Evolutionary conservation across 2,888 invertebrate species (phyloP), one percentile per base, ranked within the genome.

Genomic region (Priapulus caudatus): DNA sequence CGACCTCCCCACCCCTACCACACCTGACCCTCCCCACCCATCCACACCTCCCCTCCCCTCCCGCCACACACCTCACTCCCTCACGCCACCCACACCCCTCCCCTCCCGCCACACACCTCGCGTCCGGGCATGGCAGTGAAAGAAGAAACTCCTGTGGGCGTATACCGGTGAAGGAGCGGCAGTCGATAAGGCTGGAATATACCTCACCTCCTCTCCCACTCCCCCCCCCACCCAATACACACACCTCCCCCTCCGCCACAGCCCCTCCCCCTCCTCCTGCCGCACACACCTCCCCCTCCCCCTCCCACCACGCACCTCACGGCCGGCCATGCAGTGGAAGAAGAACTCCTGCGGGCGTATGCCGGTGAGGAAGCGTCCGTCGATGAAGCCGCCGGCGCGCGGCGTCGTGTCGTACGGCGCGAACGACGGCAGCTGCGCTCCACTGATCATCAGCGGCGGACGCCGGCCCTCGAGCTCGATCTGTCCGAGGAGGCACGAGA

Each of bases 51-150:
- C n/a, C 33, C n/a, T n/a, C n/a, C 33, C n/a, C 33, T n/a, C 33
- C 33, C 33, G 10, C 33, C n/a, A 10, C n/a, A 10, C n/a, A 10
- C n/a, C 33, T 33, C 33, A 10, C 33, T n/a, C 33, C 33, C n/a
- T n/a, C n/a, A 10, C n/a, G 10, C n/a, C 33, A 10, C 33, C 33
- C n/a, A n/a, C n/a, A n/a, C 33, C n/a, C 33, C n/a, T n/a, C n/a
- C 33, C n/a, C 33, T 33, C 33, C n/a, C 33, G 10, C 33, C n/a
- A 58, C 67, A 65, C 68, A 82, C 89, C 79, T 98, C 98, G 72
- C 98, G 81, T 52, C 98, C 98, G 51, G 98, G 98, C 97, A 99
- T 99, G 67, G 97, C 97, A 78, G 98, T 97, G 74, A 95, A 97
- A 75, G n/a, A n/a, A 93, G 98, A 69, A 93, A 93, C 67, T 98